Base-by-base conservation (phyloP, 1,140 invertebrate genomes). In the Hirudo medicinalis region DNA sequence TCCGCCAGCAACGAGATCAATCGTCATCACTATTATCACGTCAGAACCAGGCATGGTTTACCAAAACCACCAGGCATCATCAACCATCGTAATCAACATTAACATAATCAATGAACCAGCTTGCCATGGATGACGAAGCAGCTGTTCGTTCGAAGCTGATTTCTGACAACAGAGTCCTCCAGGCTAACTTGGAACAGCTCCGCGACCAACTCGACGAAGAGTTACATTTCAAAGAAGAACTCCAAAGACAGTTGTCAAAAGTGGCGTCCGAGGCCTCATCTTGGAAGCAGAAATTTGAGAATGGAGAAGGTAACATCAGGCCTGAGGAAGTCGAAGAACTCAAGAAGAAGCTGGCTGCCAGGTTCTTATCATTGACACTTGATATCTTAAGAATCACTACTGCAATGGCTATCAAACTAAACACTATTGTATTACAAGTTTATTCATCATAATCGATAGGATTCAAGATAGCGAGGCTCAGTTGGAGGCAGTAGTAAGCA, bases 261-360 rank as follows among this genome's bases (percentile, higher is more conserved):
- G 91, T 92, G 76, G 97, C 97, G 80, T 92, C 91, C 77, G 96
- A 71, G 55, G 22, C 54, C 19, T n/a, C 54, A 13, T 17, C 6
- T 15, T 71, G 70, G 70, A n/a, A 36, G n/a, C 70, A 71, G 70
- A 71, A 71, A 27, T 71, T 55, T 49, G 70, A 71, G 54, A 91
- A 90, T 78, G 70, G 70, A 15, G 94, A 97, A 84, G 94, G 94
- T 78, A 87, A 97, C 76, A 91, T 93, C 74, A 87, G 93, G 76
- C 90, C 93, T 76, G 96, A 99, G 84, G 96, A 99, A 84, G 87
- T 98, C 75, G 96, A 99, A 82, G 95, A 98, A 83, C 89, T 93
- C 78, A 97, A 96, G 70, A 89, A 92, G 81, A 98, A 97, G 83
- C 86, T 99, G 74, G 91, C 94, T 82, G 89, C 91, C 74, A 93